phyloP scores from a whole-genome alignment of 2,113 vertebrate genomes.

The Leiothrix lutea region DNA sequence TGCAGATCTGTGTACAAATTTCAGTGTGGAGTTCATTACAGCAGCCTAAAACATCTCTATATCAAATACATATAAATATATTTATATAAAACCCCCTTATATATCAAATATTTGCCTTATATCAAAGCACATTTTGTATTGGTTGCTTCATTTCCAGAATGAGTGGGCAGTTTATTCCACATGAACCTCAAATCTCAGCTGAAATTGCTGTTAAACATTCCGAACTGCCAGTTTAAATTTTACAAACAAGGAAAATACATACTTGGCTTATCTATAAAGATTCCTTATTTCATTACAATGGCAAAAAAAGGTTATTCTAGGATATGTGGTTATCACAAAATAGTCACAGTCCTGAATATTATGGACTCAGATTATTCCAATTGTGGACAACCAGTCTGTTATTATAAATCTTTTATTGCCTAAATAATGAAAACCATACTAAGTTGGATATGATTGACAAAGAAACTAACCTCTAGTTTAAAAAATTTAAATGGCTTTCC shows the following conservation, averaged over 20 bases:
- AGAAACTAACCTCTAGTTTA: background rate
- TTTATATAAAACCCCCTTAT: background rate
- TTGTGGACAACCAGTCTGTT: background rate
- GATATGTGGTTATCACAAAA: constrained; percentile 55
- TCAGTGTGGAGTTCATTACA: constrained; percentile 1
- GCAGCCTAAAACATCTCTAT: background rate
- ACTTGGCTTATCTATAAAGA: constrained; percentile 3
- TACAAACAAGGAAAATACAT: constrained; percentile 3
- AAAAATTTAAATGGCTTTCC: background rate
- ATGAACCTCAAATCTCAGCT: background rate
- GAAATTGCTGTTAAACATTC: constrained; percentile 40
- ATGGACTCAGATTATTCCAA: constrained; percentile 1
- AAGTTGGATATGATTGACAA: background rate
- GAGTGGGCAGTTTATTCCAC: background rate
- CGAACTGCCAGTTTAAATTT: constrained; percentile 48
- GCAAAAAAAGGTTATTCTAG: constrained; percentile 52
- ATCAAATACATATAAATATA: background rate
- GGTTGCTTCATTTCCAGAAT: constrained; percentile 10
- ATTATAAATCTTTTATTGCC: constrained; percentile 33
- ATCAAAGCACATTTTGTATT: background rate
- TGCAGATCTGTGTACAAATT: background rate
- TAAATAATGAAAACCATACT: constrained; percentile 14
- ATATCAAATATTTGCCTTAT: background rate
- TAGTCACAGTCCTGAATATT: background rate
- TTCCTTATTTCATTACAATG: constrained; percentile 41